Evolutionary conservation across 2,797 vertebrate species (phyloP).

Genomic region (Enteromius argenteus): DNA sequence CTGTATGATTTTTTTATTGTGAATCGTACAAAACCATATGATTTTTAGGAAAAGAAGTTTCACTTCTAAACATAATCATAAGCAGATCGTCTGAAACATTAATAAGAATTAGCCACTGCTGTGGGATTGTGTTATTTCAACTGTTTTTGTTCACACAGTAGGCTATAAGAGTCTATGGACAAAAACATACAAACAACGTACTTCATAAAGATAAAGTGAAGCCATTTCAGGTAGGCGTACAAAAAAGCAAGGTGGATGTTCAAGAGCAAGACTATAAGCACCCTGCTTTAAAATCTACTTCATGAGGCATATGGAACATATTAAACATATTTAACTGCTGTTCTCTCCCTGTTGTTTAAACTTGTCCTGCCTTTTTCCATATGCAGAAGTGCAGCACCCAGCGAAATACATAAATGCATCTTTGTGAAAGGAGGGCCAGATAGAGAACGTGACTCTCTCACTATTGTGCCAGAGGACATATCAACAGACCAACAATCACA

Average conservation of each 20-base stretch:
- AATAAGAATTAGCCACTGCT: neutral
- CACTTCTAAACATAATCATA: neutral
- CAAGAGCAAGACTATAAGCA: neutral
- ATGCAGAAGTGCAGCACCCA: neutral
- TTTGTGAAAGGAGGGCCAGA: constrained; percentile 18
- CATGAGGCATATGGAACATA: too few species aligned
- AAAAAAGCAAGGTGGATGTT: neutral
- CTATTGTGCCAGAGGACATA: constrained; percentile 17
- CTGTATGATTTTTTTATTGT: neutral
- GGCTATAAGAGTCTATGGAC: neutral
- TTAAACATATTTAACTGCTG: constrained; percentile 22
- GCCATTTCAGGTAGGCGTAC: neutral
- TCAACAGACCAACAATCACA: constrained; percentile 15
- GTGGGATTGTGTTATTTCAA: neutral
- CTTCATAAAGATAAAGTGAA: neutral
- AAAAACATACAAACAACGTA: neutral
- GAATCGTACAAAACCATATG: neutral
- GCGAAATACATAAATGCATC: constrained; percentile 20
- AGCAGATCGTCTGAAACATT: neutral
- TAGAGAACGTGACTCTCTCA: neutral
- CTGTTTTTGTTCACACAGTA: neutral
- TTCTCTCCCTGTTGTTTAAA: neutral
- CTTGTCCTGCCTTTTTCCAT: neutral
- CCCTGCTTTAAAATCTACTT: neutral
- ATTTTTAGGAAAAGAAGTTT: neutral